Conservation (phyloP, 2,113 vertebrate species). For the Neolamprologus toae region DNA sequence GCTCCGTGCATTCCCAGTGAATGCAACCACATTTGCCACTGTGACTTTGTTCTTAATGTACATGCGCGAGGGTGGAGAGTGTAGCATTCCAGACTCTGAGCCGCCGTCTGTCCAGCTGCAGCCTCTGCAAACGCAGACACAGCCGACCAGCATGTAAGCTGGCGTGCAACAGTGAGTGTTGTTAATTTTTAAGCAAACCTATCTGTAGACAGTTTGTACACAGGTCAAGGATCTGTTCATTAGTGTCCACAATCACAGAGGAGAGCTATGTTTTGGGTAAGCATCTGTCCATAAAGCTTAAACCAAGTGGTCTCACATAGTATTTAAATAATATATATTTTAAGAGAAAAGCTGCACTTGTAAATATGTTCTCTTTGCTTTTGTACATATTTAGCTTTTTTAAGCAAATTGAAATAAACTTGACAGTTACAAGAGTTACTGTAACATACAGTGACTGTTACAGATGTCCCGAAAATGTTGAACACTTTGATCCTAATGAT, state of each 20-base stretch:
- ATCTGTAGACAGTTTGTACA: not conserved
- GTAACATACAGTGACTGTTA: not conserved
- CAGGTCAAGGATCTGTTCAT: conserved; percentile 1
- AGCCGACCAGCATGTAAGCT: conserved; percentile 79
- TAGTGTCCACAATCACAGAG: not conserved
- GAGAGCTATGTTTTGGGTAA: not conserved
- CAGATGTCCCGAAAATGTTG: not conserved
- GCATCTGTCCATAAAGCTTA: not conserved
- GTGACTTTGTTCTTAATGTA: conserved; percentile 91
- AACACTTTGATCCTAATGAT: not conserved
- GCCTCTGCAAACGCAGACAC: conserved; percentile 76
- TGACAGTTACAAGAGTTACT: not conserved
- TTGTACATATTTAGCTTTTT: conserved; percentile 33
- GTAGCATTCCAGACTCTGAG: conserved; percentile 73
- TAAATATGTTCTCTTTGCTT: conserved; percentile 50
- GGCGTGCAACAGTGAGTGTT: not conserved
- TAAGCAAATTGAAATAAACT: not conserved
- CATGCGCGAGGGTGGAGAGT: conserved; percentile 73
- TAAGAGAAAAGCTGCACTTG: conserved; percentile 36
- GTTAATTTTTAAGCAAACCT: not conserved
- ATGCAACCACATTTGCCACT: conserved; percentile 92
- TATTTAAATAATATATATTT: conserved; percentile 59
- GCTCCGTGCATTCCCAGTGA: conserved; percentile 92
- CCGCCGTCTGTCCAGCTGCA: conserved; percentile 57
- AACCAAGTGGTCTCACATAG: conserved; percentile 4